Evolutionary conservation across 2,797 vertebrate genomes (phyloP).

Genomic region (Typhlichthys eigenmanni): DNA sequence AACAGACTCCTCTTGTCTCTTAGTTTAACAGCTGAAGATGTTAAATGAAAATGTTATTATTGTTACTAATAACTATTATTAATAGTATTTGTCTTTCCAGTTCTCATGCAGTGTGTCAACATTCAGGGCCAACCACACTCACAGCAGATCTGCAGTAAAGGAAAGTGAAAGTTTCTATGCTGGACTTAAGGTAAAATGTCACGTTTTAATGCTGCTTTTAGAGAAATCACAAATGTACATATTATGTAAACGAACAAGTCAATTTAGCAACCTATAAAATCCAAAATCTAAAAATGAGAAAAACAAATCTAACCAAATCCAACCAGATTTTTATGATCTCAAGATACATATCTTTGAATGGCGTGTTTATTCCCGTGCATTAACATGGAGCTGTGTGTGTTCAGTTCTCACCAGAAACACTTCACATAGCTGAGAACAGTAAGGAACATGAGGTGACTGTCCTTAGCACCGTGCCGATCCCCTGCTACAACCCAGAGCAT

Average conservation of each 20-base stretch:
- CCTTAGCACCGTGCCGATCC: constrained; percentile 81
- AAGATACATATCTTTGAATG: neutral
- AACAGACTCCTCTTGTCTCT: too few species aligned
- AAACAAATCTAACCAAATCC: too few species aligned
- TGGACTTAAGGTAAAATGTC: constrained; percentile 78
- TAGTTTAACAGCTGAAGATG: too few species aligned
- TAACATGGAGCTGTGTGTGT: neutral
- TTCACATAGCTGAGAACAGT: constrained; percentile 79
- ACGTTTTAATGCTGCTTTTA: neutral
- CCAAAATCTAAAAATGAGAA: too few species aligned
- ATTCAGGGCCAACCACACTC: constrained; percentile 68
- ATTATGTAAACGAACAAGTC: too few species aligned
- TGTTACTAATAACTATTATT: neutral
- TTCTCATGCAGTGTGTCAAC: constrained; percentile 80
- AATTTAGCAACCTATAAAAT: too few species aligned
- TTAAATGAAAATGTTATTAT: neutral
- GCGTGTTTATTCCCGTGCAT: neutral
- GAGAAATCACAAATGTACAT: too few species aligned
- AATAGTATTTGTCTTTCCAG: constrained; percentile 51
- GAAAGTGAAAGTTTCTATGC: constrained; percentile 83
- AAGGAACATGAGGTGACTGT: constrained; percentile 72
- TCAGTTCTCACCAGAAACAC: constrained; percentile 79
- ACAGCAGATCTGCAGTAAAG: constrained; percentile 68
- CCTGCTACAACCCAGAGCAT: constrained; percentile 59
- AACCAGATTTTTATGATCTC: too few species aligned